Percentiles rank a stretch among this genome's conserved stretches.
phyloP scores from a whole-genome alignment of 2,113 vertebrate genomes.

The Lepus europaeus region DNA sequence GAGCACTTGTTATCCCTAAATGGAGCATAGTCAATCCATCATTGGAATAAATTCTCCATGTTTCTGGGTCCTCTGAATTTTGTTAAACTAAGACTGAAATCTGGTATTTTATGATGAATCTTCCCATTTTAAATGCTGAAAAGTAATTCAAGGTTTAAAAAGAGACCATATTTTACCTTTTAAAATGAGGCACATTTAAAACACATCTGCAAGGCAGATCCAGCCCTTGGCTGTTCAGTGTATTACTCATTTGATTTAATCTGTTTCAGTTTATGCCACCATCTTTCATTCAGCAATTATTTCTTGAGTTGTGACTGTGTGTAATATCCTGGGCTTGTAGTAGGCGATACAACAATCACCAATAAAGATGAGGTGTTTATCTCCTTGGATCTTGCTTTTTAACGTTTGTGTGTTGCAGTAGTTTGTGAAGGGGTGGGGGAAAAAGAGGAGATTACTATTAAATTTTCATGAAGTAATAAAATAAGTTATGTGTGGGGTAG shows the following conservation, averaged over 20 bases:
- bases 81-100: not conserved
- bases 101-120: not conserved
- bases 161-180: not conserved
- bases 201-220: not conserved
- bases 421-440: not conserved
- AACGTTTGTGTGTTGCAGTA: not conserved
- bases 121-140: not conserved
- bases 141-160: not conserved
- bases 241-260: not conserved
- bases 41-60: not conserved
- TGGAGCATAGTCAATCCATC: not conserved
- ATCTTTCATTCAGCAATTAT: conserved; percentile 10
- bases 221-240: not conserved
- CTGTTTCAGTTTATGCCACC: not conserved
- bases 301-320: not conserved
- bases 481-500: conserved; percentile 20
- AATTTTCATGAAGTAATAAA: conserved; percentile 56
- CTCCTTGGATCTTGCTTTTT: not conserved
- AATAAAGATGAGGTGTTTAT: conserved; percentile 1
- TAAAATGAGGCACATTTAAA: not conserved
- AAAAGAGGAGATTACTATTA: not conserved
- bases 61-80: not conserved
- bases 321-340: not conserved
- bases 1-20: not conserved
- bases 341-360: not conserved